A percentile compares a stretch with the other conserved stretches of the same genome.
Evolutionary conservation across 2,113 vertebrate species (phyloP).

Genomic region (Lanius collurio): DNA sequence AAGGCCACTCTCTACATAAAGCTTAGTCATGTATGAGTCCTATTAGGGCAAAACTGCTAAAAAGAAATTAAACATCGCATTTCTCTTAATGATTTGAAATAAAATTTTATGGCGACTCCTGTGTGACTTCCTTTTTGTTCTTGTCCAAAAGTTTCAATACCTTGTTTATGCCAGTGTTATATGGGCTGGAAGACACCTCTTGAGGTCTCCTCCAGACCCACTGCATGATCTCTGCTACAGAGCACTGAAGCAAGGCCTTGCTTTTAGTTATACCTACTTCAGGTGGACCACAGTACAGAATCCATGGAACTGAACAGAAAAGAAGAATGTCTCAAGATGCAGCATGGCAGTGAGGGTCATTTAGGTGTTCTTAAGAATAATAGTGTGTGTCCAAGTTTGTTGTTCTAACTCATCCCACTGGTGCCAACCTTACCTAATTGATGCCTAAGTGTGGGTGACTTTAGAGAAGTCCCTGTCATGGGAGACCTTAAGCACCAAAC

Average conservation of each 20-base stretch:
- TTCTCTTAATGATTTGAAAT: background rate
- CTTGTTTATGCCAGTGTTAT: background rate
- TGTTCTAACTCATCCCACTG: background rate
- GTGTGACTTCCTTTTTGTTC: background rate
- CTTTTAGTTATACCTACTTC: background rate
- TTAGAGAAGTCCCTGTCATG: background rate
- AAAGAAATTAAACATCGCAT: background rate
- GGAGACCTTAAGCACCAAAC: background rate
- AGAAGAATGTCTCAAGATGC: background rate
- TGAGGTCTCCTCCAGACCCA: background rate
- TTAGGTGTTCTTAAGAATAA: background rate
- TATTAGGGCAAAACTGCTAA: background rate
- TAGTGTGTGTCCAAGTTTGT: background rate
- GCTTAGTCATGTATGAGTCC: background rate
- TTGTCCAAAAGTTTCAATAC: background rate
- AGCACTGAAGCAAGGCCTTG: background rate
- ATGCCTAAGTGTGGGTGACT: background rate
- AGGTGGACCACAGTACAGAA: background rate
- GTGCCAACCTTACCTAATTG: background rate
- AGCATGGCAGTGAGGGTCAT: background rate
- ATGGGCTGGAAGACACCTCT: background rate
- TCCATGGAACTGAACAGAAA: background rate
- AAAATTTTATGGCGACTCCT: background rate
- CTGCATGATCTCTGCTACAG: background rate
- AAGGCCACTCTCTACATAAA: background rate